Percentiles rank a stretch among this genome's conserved stretches.
Evolutionary conservation across 2,888 invertebrate genomes (phyloP).

Genomic region (Diploptera punctata): DNA sequence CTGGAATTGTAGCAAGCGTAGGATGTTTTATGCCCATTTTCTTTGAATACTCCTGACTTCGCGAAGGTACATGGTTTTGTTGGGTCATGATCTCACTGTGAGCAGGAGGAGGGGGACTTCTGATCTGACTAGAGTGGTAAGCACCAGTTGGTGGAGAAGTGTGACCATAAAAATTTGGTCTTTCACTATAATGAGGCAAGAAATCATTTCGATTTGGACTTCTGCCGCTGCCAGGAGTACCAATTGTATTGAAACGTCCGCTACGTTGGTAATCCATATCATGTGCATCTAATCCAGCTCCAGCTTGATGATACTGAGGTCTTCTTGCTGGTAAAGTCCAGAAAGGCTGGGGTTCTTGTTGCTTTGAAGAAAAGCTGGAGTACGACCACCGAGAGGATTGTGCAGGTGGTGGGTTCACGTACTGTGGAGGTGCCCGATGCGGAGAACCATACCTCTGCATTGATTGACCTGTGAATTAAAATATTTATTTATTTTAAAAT

Average conservation of each 20-base stretch:
- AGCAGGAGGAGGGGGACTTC: background rate
- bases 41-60: background rate
- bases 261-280: background rate
- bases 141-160: background rate
- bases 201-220: background rate
- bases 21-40: background rate
- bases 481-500: too few relatives aligned
- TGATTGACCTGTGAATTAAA: background rate
- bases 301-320: background rate
- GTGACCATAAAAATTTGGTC: background rate
- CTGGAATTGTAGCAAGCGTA: slow-evolving; percentile 14
- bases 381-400: background rate
- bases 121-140: slow-evolving; percentile 17
- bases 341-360: background rate
- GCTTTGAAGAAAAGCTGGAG: background rate
- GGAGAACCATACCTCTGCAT: background rate
- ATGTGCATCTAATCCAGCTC: background rate
- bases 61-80: background rate
- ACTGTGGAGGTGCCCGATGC: background rate
- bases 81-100: background rate
- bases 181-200: background rate
- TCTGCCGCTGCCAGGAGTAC: slow-evolving; percentile 3
- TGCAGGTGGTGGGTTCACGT: slow-evolving; percentile 13
- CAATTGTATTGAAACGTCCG: slow-evolving; percentile 25
- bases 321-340: slow-evolving; percentile 34